Base-by-base conservation (phyloP, 1,140 invertebrate genomes). In the Liolophura sinensis region DNA sequence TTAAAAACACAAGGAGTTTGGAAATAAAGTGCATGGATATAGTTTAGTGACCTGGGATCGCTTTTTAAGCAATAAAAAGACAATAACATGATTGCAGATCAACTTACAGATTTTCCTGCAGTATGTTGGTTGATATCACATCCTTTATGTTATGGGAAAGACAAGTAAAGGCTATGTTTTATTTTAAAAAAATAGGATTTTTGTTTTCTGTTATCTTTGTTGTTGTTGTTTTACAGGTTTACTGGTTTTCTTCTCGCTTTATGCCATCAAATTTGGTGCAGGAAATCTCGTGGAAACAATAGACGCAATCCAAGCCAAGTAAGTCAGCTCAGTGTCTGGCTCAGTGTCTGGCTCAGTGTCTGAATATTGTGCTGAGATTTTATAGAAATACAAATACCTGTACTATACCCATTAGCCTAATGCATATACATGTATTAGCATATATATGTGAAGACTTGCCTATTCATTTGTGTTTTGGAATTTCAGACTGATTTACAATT, bases 201-300 rank as follows among this genome's bases (percentile, higher is more conserved):
- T 15, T 16, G 12, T 57, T 15, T 24, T 18, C 22, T 57, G 22
- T 14, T 16, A 57, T 57, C 15, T 14, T 57, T 57, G 14, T 47
- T 66, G 15, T 54, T 60, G 60, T 65, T 63, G 64, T 68, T 65
- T 82, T 75, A 16, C 67, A 86, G 84, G 80, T 66, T 86, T 98
- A 0, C 90, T 98, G 52, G 91, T 95, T 0, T 98, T 98, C 86
- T 92, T 98, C 75, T 91, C 89, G 55, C 89, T 94, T 67, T 98
- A 92, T 84, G 87, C 90, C 9, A 89, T 93, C 54, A 91, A 92
- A 81, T 92, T 92, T 78, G 91, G 92, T 24, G 87, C 92, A 1
- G 84, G 85, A 54, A 85, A 85, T 61, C 86, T 98, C 14, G 88
- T 97, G 9, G 86, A 90, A 25, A 87, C 93, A 4, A 87, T 98